Base-by-base conservation (phyloP, 2,888 invertebrate species). In the Hyposoter didymator region DNA sequence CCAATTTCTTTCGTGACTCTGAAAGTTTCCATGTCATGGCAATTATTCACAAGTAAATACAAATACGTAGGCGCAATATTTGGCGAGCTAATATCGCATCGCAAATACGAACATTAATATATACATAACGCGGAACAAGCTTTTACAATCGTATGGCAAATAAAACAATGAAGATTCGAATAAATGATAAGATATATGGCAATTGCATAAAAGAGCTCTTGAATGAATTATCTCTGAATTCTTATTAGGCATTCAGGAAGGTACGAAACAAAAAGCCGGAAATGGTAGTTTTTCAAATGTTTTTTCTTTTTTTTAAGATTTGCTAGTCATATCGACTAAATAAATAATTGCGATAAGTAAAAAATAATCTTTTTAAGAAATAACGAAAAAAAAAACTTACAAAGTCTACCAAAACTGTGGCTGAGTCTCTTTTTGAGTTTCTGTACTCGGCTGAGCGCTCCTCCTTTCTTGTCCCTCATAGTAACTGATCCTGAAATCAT, bases 341-440 rank as follows among this genome's bases (percentile, higher is more conserved):
- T n/a, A n/a, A n/a, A n/a, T n/a, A n/a, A n/a, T n/a, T n/a, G n/a
- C n/a, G n/a, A n/a, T n/a, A n/a, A n/a, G n/a, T n/a, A n/a, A n/a
- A n/a, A n/a, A n/a, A n/a, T n/a, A n/a, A n/a, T n/a, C n/a, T n/a
- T n/a, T n/a, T n/a, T n/a, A n/a, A n/a, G n/a, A n/a, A n/a, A n/a
- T n/a, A n/a, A 81, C n/a, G 12, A 64, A 52, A 49, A 45, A 45
- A 59, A 35, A 55, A 89, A 98, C 98, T 98, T 95, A 99, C 98
- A 98, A 95, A 99, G 96, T 96, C 98, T 96, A 94, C 98, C 98
- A 95, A 99, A 98, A 95, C 98, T 98, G 94, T 98, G 97, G 93
- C 98, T 98, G 94, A 99, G 96, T 94, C 98, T 96, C 95, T 98
- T 98, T 95, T 98, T 97, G 93, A 99, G 96, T 95, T 98, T 98